Evolutionary conservation across 1,140 invertebrate species (phyloP).

Genomic region (Scylla paramamosain): DNA sequence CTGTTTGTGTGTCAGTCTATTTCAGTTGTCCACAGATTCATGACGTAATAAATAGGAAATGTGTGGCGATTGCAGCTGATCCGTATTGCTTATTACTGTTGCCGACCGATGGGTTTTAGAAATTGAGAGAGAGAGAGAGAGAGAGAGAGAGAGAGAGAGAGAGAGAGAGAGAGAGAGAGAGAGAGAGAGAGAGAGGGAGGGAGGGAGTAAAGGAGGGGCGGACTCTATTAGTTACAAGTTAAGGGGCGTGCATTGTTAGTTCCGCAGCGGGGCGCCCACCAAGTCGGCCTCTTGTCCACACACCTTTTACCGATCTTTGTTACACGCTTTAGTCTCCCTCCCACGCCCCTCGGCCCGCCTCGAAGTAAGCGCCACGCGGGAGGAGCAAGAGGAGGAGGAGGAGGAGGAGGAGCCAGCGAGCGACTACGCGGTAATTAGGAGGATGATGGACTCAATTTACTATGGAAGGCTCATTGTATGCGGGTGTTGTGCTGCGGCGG

Average conservation of each 20-base stretch:
- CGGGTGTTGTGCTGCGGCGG: background rate
- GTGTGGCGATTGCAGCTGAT: no score
- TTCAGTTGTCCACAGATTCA: no score
- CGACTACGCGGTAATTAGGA: background rate
- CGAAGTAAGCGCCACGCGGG: background rate
- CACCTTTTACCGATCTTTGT: slow-evolving; percentile 28
- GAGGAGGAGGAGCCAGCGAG: no score
- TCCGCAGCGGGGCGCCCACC: slow-evolving; percentile 38
- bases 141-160: slow-evolving; percentile 10
- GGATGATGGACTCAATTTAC: slow-evolving; percentile 27
- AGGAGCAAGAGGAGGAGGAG: background rate
- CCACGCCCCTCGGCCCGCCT: background rate
- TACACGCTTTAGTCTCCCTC: slow-evolving; percentile 37
- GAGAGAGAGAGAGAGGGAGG: background rate
- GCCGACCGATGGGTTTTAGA: no score
- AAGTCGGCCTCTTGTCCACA: slow-evolving; percentile 24
- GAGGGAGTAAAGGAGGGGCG: background rate
- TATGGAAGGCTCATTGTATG: background rate
- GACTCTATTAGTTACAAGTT: slow-evolving; percentile 54
- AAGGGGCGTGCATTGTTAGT: slow-evolving; percentile 34
- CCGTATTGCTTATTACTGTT: no score
- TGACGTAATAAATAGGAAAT: no score
- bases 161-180: slow-evolving; percentile 18
- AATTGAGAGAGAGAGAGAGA: background rate
- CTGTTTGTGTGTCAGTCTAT: no score